phyloP scores from a whole-genome alignment of 2,113 vertebrate species.

The Eira barbara region DNA sequence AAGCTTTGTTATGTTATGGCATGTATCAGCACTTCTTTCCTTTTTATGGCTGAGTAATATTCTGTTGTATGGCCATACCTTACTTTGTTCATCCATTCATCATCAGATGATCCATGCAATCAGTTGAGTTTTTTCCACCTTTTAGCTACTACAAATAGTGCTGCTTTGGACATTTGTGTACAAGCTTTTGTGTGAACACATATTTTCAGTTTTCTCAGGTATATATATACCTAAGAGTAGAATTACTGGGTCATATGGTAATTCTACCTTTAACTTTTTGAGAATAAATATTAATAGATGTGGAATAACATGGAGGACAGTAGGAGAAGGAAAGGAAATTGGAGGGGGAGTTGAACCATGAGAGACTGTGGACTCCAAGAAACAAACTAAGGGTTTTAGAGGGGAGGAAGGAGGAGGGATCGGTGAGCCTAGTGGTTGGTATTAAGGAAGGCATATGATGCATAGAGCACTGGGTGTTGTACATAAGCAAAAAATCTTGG shows the following conservation, averaged over 20 bases:
- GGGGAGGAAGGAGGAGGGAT: too few species aligned
- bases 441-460: too few species aligned
- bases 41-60: background rate
- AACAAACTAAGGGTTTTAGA: too few species aligned
- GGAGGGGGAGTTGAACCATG: too few species aligned
- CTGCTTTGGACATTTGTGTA: background rate
- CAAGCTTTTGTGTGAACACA: background rate
- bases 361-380: too few species aligned
- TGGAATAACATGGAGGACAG: background rate
- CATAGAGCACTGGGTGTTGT: too few species aligned
- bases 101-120: background rate
- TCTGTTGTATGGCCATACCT: background rate
- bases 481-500: too few species aligned
- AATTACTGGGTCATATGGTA: background rate
- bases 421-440: too few species aligned
- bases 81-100: background rate
- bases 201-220: background rate
- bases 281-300: background rate
- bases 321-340: too few species aligned
- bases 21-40: background rate
- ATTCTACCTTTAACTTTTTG: background rate
- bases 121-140: background rate
- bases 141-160: background rate
- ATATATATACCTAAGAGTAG: background rate
- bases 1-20: background rate